Percentiles rank a stretch among this genome's conserved stretches.
Evolutionary conservation across 2,888 invertebrate genomes (phyloP).

Genomic region (Pharmacophagus antenor): DNA sequence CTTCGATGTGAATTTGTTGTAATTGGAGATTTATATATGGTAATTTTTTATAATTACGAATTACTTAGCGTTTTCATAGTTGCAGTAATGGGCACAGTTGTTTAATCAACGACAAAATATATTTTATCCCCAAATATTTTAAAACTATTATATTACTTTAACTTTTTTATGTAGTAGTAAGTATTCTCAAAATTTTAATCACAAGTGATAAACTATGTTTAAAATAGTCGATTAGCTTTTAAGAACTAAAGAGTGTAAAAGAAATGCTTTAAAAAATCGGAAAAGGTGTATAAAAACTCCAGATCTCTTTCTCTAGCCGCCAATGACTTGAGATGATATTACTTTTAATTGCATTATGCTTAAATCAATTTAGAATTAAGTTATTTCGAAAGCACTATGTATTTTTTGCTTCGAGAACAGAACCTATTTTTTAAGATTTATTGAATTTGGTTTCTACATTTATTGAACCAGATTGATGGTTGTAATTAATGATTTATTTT

Average conservation of each 20-base stretch:
- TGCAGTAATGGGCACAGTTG: conserved; percentile 17
- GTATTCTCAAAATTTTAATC: not conserved
- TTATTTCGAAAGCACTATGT: not conserved
- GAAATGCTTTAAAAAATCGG: conserved; percentile 4
- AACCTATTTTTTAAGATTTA: not conserved
- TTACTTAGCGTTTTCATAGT: conserved; percentile 11
- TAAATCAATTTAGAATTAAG: conserved; percentile 16
- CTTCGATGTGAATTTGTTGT: conserved; percentile 23
- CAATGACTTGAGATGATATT: conserved; percentile 6
- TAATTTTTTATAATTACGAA: conserved; percentile 13
- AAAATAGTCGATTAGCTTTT: not conserved
- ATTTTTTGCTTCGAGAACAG: conserved; percentile 4
- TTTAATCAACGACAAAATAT: conserved; percentile 9
- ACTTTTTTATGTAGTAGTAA: conserved; percentile 3
- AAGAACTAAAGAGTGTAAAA: conserved; percentile 1
- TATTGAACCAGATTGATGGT: not conserved
- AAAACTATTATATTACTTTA: conserved; percentile 15
- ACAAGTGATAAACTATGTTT: not conserved
- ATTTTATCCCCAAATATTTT: conserved; percentile 9
- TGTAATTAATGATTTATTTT: not conserved
- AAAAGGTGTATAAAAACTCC: not conserved
- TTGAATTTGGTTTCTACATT: not conserved
- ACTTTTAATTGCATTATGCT: conserved; percentile 16
- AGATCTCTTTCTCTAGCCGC: conserved; percentile 25
- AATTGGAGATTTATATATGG: conserved; percentile 25